Evolutionary conservation across 2,113 vertebrate species (phyloP).

Genomic region (Cyprinus carpio): DNA sequence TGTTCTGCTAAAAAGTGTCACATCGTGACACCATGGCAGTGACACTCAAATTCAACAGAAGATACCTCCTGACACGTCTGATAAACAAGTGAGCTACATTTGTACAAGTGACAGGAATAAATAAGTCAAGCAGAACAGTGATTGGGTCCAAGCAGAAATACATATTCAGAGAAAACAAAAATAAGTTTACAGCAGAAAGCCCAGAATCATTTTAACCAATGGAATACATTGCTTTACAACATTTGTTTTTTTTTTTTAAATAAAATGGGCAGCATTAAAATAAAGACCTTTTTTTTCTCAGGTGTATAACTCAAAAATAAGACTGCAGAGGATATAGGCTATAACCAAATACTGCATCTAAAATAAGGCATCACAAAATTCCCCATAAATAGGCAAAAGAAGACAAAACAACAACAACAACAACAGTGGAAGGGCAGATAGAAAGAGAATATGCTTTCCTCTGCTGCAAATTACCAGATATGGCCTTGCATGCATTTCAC

Average conservation of each 20-base stretch:
- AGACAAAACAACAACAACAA: too few species aligned
- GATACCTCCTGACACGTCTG: not conserved
- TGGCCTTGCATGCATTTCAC: conserved; percentile 52
- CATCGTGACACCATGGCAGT: conserved; percentile 47
- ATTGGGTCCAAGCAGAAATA: conserved; percentile 40
- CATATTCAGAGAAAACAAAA: not conserved
- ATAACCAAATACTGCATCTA: conserved; percentile 27
- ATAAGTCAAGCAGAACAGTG: conserved; percentile 45
- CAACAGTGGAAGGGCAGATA: not conserved
- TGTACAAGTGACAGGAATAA: conserved; percentile 17
- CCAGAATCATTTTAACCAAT: not conserved
- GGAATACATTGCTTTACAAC: conserved; percentile 12
- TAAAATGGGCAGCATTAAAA: conserved; percentile 5
- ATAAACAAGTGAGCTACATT: not conserved
- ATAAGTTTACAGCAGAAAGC: not conserved
- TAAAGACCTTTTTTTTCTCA: not conserved
- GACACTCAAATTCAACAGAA: not conserved
- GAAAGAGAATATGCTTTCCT: not conserved
- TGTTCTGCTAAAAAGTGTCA: conserved; percentile 24
- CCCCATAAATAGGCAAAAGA: conserved; percentile 37
- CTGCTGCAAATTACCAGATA: conserved; percentile 12
- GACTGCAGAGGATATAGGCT: not conserved
- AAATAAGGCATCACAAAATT: conserved; percentile 52
- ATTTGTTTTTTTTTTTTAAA: not conserved
- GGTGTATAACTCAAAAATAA: not conserved